phyloP scores from a whole-genome alignment of 2,888 invertebrate species.

The Auanema sp. region DNA sequence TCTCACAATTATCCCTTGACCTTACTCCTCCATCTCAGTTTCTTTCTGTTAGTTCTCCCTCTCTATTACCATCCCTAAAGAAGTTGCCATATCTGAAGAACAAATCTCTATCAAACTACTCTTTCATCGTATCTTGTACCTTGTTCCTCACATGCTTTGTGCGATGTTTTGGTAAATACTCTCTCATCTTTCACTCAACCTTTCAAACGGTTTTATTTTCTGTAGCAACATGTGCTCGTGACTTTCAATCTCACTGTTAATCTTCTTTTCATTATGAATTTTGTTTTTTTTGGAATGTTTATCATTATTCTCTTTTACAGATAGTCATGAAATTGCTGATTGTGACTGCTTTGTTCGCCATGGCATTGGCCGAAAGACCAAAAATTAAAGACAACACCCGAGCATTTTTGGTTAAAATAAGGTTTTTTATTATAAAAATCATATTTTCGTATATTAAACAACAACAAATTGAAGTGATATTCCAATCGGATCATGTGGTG shows the following conservation, averaged over 20 bases:
- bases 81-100: no score
- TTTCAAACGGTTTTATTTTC: neutral
- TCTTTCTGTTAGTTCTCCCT: neutral
- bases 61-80: no score
- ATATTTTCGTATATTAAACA: no score
- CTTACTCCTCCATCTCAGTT: neutral
- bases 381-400: constrained; percentile 33
- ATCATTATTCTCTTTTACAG: no score
- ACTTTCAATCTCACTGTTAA: neutral
- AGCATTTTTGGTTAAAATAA: constrained; percentile 29
- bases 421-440: no score
- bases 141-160: neutral
- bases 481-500: constrained; percentile 37
- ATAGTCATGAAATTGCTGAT: neutral
- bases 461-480: constrained; percentile 22
- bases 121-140: neutral
- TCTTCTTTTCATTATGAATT: no score
- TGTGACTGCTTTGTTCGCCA: constrained; percentile 12
- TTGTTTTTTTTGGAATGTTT: no score
- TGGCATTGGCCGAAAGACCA: constrained; percentile 25
- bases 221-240: constrained; percentile 4
- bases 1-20: neutral
- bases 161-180: constrained; percentile 6
- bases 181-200: constrained; percentile 1
- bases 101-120: neutral